Evolutionary conservation across 2,797 vertebrate species (phyloP), one percentile per base, ranked within the genome.

Genomic region (Malacoraja senta): DNA sequence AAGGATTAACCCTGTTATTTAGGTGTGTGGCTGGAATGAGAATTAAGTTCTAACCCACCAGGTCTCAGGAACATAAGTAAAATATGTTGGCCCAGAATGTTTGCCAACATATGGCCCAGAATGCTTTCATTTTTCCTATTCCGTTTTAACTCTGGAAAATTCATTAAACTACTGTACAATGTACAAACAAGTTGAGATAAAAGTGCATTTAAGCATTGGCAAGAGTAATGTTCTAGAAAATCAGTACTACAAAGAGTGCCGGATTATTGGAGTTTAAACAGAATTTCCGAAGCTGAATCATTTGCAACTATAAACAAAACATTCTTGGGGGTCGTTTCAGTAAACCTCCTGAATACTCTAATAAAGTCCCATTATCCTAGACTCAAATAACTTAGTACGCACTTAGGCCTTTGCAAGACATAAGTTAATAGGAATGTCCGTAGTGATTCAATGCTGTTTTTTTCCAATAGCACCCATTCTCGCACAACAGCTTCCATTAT

Each of bases 401-500:
- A 99, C 99, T 99, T 99, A 93, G 99, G 99, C 95, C 99, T 98
- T 95, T 99, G 99, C 96, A 99, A 96, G 96, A 99, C 98, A 93
- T 99, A 99, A 93, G 98, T 98, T 96, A 99, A 97, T 94, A 99
- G 98, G 97, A 99, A 99, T 93, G 99, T 97, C 95, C 99, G 96
- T 71, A 99, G 97, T 10, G 99, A 99, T 94, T 99, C 99, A 0
- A 99, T 98, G 96, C 97, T 99, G 95, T 95, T 97, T 96, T 98
- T 99, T 95, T 99, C 99, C 96, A 99, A 96, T 93, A 99, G 97
- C 95, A 99, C 97, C 99, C 99, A 99, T 96, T 99, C 99, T 94
- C 99, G 97, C 93, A 99, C 98, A 95, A 99, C 99, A 0, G 99
- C 98, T 97, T 99, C 98, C 99, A 99, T 99, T 96, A 99, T 96